Base-by-base conservation (phyloP, 2,113 vertebrate species). In the Archocentrus centrarchus region DNA sequence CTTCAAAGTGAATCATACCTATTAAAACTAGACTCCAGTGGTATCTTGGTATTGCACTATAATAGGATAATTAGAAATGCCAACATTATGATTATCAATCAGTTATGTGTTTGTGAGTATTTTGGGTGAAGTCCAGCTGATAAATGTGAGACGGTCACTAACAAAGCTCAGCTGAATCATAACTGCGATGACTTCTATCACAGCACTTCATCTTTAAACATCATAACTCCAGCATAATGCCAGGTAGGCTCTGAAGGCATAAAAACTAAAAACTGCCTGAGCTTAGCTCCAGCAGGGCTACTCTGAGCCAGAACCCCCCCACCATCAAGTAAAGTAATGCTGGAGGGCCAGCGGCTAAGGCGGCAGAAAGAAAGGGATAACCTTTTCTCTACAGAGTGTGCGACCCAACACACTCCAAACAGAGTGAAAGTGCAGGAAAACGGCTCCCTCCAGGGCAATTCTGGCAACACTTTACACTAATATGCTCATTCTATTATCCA, bases 401-500 rank as follows among this genome's bases (percentile, higher is more conserved):
- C 24, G 66, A 13, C 20, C 64, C 41, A 47, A 47, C 41, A 11
- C 64, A 30, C 64, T 30, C 41, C 64, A 50, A 20, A 88, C 79
- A 73, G 22, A 84, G 79, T 64, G 58, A 55, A 83, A 58, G 14
- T 66, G 6, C 53, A 59, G 24, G 35, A 8, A 73, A 58, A 86
- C 11, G 35, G n/a, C 47, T 82, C 75, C 80, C 83, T 17, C 57
- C 60, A 3, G 85, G 3, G 80, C 57, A 30, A 53, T 32, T 30
- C 66, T 70, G 66, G 66, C 24, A 70, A 70, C 66, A 32, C 44
- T 70, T 53, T 30, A 17, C 66, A 32, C 66, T 32, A 70, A 70
- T 53, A 53, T 53, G 50, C 30, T 70, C 66, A 5, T 20, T 62
- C 24, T 75, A 70, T 78, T 80, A 80, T 66, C 50, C 0, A 11